Percentiles rank a stretch among this genome's conserved stretches.
phyloP scores from a whole-genome alignment of 1,140 invertebrate species.

The Mylabris phalerata region DNA sequence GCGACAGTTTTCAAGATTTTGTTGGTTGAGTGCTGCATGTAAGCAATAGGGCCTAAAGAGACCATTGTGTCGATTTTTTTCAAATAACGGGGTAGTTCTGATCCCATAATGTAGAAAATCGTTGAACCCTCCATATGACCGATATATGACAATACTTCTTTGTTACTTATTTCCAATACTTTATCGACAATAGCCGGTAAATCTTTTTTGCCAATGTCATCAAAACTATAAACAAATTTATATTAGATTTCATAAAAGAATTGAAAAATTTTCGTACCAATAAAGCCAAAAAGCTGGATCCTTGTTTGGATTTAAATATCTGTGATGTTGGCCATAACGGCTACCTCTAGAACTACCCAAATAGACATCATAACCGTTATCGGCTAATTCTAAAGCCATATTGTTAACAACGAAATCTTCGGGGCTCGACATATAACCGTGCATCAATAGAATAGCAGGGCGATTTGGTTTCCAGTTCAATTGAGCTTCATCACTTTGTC shows the following conservation, averaged over 20 bases:
- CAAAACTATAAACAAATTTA: conserved; percentile 43
- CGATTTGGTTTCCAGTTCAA: background rate
- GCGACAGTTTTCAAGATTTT: conserved; percentile 15
- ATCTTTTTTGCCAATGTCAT: conserved; percentile 62
- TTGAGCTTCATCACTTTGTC: background rate
- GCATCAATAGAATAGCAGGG: conserved; percentile 52
- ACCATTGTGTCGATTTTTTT: conserved; percentile 46
- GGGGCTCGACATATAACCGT: conserved; percentile 60
- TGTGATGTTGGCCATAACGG: conserved; percentile 49
- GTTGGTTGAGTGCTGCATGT: conserved; percentile 17
- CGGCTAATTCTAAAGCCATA: conserved; percentile 56
- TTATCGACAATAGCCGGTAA: conserved; percentile 62
- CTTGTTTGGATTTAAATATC: conserved; percentile 36
- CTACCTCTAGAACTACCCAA: conserved; percentile 61
- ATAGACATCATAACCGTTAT: conserved; percentile 71
- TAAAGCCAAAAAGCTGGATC: conserved; percentile 48
- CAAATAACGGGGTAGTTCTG: conserved; percentile 50
- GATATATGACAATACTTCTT: conserved; percentile 49
- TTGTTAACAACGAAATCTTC: conserved; percentile 51
- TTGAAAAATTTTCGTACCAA: background rate
- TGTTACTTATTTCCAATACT: conserved; percentile 49
- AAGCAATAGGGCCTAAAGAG: conserved; percentile 44
- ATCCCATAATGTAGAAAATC: conserved; percentile 54
- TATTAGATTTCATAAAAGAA: background rate
- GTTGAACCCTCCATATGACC: conserved; percentile 57